Evolutionary conservation across 2,113 vertebrate species (phyloP), one percentile per base, ranked within the genome.

Genomic region (Larimichthys polyactis): DNA sequence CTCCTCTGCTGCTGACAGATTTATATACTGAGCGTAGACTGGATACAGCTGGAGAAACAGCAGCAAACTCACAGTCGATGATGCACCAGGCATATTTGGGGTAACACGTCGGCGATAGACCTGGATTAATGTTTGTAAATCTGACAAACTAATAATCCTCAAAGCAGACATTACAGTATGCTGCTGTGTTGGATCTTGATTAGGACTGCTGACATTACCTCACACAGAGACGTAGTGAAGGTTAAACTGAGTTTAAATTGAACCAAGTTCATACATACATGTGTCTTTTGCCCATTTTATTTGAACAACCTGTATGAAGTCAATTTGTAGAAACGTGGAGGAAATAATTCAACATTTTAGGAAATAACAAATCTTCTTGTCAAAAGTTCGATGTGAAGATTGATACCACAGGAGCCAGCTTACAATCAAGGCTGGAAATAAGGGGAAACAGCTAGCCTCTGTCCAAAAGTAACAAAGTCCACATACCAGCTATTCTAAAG

Each of bases 31-130:
- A 59, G 15, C 19, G 22, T n/a, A 0, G 74, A 85, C 62, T 80
- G 83, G 69, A 86, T 49, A 12, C 84, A 90, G 86, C 87, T 89
- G 81, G 74, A 66, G 73, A 84, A 75, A 77, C 1, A 71, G 52
- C 44, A 43, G 65, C 57, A 27, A 83, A 83, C 77, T 89, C 65
- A 52, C 12, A 75, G 65, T 0, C 59, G 73, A 80, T 82, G 60
- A 81, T 63, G 63, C 57, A 66, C 10, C 19, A 73, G 32, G 32
- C 66, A 71, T 55, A 71, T 81, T 74, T 63, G 19, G 55, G 62
- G 60, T 60, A 49, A 78, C n/a, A 48, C 51, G 6, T 32, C n/a
- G 48, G 63, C n/a, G 58, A 67, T 12, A n/a, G 32, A 62, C 22
- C 46, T 66, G 15, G 43, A 75, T 76, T 73, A 63, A 46, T 36